Evolutionary conservation across 2,888 invertebrate species (phyloP).

Genomic region (Gasteruption jaculator): DNA sequence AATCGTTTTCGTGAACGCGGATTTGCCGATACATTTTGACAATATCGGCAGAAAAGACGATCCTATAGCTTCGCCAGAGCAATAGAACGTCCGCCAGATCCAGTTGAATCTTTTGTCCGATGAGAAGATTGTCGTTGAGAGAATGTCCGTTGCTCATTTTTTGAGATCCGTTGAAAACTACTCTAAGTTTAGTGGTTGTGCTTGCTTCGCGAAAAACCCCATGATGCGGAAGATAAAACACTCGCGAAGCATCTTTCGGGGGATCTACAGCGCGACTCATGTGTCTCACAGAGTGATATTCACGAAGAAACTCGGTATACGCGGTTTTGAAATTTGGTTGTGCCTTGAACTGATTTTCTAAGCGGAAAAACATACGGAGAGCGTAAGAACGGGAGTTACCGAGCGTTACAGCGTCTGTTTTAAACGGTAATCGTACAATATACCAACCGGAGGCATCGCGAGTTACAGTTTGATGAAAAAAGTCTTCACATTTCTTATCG

Average conservation of each 20-base stretch:
- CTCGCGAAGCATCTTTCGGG: not conserved
- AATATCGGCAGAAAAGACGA: slow-evolving; percentile 12
- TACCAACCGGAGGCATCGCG: slow-evolving; percentile 13
- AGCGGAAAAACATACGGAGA: slow-evolving; percentile 8
- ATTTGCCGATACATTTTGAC: slow-evolving; percentile 17
- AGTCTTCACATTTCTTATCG: slow-evolving; percentile 11
- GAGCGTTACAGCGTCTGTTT: not conserved
- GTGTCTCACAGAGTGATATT: slow-evolving; percentile 15
- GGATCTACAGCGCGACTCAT: slow-evolving; percentile 9
- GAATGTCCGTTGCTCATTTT: slow-evolving; percentile 5
- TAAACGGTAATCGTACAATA: slow-evolving; percentile 14
- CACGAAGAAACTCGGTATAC: slow-evolving; percentile 13
- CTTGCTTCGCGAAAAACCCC: slow-evolving; percentile 11
- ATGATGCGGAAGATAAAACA: slow-evolving; percentile 12
- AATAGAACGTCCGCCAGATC: slow-evolving; percentile 11
- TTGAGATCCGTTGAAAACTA: slow-evolving; percentile 12
- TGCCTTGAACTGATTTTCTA: slow-evolving; percentile 6
- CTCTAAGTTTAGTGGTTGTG: slow-evolving; percentile 8
- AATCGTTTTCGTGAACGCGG: slow-evolving; percentile 10
- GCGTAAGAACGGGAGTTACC: slow-evolving; percentile 10
- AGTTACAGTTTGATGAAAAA: slow-evolving; percentile 8
- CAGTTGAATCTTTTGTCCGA: slow-evolving; percentile 7
- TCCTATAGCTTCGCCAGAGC: slow-evolving; percentile 11
- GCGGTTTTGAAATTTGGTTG: slow-evolving; percentile 7
- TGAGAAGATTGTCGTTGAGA: slow-evolving; percentile 7